A percentile compares a stretch with the other conserved stretches of the same genome.
These are phyloP conservation scores for Miltochrista miniata DNA, from an alignment of 2,888 invertebrate species.

Conservation along the genomic window DNA sequence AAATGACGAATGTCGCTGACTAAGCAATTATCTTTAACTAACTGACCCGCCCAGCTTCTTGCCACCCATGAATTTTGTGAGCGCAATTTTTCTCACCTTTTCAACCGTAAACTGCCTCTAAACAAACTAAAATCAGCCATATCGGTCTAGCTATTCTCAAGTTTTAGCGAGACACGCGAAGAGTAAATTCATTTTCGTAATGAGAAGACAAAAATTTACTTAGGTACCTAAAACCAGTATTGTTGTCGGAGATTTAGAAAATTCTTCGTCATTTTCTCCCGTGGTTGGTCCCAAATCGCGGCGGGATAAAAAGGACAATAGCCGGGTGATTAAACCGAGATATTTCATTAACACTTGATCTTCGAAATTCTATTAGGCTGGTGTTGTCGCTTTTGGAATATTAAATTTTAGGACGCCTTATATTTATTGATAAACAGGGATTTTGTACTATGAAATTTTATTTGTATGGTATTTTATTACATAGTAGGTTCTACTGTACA, in stretches of 20 bases:
- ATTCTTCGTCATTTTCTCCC: constrained; percentile 8
- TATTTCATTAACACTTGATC: constrained; percentile 63
- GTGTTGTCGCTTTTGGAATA: constrained; percentile 32
- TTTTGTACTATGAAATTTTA: constrained; percentile 20
- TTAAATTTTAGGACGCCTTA: constrained; percentile 24
- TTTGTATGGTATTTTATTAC: background rate
- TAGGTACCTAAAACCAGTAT: too few species aligned
- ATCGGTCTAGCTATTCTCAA: too few species aligned
- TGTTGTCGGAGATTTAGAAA: background rate
- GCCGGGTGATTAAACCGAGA: constrained; percentile 54
- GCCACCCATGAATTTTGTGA: too few species aligned
- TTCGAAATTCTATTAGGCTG: constrained; percentile 45
- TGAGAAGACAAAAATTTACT: too few species aligned
- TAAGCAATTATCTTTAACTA: background rate
- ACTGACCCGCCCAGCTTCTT: too few species aligned
- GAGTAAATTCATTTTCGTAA: too few species aligned
- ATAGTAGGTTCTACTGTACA: too few species aligned
- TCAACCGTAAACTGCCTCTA: too few species aligned
- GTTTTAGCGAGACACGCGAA: too few species aligned
- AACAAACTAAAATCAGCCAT: too few species aligned
- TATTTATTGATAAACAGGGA: constrained; percentile 5
- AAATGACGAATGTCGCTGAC: background rate
- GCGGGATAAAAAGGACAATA: constrained; percentile 41
- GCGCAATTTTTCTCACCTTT: too few species aligned
- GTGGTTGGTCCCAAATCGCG: constrained; percentile 22